A percentile compares a stretch with the other conserved stretches of the same genome.
These are phyloP conservation scores for Lepidonotus clava DNA, from an alignment of 2,888 invertebrate genomes.

Conservation along the genomic window DNA sequence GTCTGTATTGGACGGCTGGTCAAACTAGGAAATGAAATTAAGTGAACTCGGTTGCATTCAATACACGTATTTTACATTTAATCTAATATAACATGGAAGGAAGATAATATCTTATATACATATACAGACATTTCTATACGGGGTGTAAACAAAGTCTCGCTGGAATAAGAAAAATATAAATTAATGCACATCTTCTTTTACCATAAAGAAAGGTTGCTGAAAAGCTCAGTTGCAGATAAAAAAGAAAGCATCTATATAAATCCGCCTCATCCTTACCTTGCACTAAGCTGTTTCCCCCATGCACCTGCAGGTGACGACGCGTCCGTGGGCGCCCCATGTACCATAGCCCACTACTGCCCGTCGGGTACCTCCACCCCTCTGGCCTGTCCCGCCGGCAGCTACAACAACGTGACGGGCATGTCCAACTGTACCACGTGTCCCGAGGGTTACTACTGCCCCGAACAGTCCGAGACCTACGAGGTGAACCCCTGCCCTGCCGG, in stretches of 20 bases:
- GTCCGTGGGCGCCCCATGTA: slow-evolving; percentile 76
- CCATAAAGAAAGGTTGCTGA: too few species aligned
- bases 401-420: slow-evolving; percentile 76
- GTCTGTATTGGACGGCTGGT: too few species aligned
- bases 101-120: too few species aligned
- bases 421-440: slow-evolving; percentile 73
- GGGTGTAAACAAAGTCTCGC: too few species aligned
- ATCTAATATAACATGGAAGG: too few species aligned
- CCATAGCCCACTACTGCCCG: slow-evolving; percentile 77
- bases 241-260: background rate
- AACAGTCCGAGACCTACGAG: slow-evolving; percentile 72
- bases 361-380: slow-evolving; percentile 75
- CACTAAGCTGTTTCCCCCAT: background rate
- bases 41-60: too few species aligned
- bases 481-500: slow-evolving; percentile 72
- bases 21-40: too few species aligned
- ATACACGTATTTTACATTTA: slow-evolving; percentile 9
- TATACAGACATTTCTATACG: too few species aligned
- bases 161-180: too few species aligned
- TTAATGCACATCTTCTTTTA: too few species aligned
- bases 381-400: slow-evolving; percentile 75
- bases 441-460: slow-evolving; percentile 76
- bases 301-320: slow-evolving; percentile 68
- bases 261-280: background rate
- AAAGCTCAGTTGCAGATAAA: too few species aligned